Percentiles rank a stretch among this genome's conserved stretches.
Evolutionary conservation across 2,888 invertebrate species (phyloP).

Genomic region (Thysanoteuthis rhombus): DNA sequence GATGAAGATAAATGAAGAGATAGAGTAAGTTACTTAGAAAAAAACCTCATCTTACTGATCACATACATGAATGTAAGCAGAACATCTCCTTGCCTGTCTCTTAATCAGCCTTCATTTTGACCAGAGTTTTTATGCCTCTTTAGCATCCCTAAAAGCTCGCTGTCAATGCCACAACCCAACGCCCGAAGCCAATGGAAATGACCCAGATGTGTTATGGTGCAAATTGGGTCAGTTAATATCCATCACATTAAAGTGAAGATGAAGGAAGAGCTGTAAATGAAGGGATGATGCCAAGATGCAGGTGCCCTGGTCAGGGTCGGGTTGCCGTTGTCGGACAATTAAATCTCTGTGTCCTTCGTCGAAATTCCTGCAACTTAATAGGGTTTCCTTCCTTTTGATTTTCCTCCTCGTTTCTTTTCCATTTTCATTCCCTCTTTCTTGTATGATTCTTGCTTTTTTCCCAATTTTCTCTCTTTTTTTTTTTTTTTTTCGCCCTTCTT

Average conservation of each 20-base stretch:
- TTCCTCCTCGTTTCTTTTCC: background rate
- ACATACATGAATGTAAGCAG: background rate
- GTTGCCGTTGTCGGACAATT: background rate
- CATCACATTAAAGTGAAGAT: background rate
- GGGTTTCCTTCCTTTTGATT: background rate
- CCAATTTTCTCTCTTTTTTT: too few relatives aligned
- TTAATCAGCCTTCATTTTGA: background rate
- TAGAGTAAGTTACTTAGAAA: too few relatives aligned
- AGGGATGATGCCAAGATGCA: background rate
- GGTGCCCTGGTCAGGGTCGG: background rate
- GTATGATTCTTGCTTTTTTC: too few relatives aligned
- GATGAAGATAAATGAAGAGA: too few relatives aligned
- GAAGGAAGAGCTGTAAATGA: background rate
- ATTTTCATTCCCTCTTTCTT: background rate
- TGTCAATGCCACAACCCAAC: background rate
- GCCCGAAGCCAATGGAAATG: slow-evolving; percentile 12
- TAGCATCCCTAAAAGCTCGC: background rate
- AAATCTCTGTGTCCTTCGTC: background rate
- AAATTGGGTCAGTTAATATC: background rate
- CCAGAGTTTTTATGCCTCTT: background rate
- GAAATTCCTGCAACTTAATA: background rate
- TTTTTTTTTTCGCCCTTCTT: too few relatives aligned
- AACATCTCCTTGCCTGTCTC: background rate
- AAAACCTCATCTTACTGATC: too few relatives aligned
- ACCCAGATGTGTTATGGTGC: background rate